These are phyloP conservation scores for Plagiodera versicolora DNA, from an alignment of 2,888 invertebrate genomes.

Conservation along the genomic window DNA sequence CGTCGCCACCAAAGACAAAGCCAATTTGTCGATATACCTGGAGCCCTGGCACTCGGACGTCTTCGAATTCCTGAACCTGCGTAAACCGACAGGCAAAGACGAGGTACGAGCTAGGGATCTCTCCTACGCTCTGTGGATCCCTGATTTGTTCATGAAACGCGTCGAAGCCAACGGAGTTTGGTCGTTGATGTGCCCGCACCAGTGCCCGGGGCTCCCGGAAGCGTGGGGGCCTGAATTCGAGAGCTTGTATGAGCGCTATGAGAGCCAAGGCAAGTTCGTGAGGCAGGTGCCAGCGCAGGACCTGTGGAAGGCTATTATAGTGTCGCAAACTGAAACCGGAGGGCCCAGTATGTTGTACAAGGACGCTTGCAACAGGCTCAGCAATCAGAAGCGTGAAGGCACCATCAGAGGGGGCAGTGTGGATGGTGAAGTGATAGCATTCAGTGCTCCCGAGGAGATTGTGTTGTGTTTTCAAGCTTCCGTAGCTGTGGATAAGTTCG, in stretches of 20 bases:
- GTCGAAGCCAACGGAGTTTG: slow-evolving; percentile 83
- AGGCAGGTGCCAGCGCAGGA: slow-evolving; percentile 76
- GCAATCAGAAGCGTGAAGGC: slow-evolving; percentile 97
- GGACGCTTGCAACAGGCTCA: slow-evolving; percentile 95
- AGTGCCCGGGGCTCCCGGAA: slow-evolving; percentile 86
- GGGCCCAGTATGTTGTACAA: slow-evolving; percentile 97
- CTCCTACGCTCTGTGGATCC: slow-evolving; percentile 97
- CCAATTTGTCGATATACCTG: slow-evolving; percentile 68
- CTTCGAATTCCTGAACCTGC: slow-evolving; percentile 91
- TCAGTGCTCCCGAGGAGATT: slow-evolving; percentile 87
- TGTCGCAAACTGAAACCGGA: slow-evolving; percentile 97
- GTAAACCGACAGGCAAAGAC: slow-evolving; percentile 87
- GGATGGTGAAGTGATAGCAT: slow-evolving; percentile 97
- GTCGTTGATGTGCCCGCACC: slow-evolving; percentile 97
- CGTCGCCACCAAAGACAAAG: slow-evolving; percentile 67
- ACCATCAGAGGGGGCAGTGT: slow-evolving; percentile 87
- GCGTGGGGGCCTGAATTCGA: slow-evolving; percentile 97
- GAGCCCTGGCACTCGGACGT: slow-evolving; percentile 99
- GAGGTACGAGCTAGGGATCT: slow-evolving; percentile 92
- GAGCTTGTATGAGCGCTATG: slow-evolving; percentile 81
- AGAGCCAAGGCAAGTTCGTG: slow-evolving; percentile 68
- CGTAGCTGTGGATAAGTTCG: slow-evolving; percentile 93
- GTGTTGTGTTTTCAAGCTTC: slow-evolving; percentile 98
- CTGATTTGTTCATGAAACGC: slow-evolving; percentile 96
- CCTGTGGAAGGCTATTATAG: slow-evolving; percentile 92